Evolutionary conservation across 2,797 vertebrate genomes (phyloP), one percentile per base, ranked within the genome.

Genomic region (Semaprochilodus insignis): DNA sequence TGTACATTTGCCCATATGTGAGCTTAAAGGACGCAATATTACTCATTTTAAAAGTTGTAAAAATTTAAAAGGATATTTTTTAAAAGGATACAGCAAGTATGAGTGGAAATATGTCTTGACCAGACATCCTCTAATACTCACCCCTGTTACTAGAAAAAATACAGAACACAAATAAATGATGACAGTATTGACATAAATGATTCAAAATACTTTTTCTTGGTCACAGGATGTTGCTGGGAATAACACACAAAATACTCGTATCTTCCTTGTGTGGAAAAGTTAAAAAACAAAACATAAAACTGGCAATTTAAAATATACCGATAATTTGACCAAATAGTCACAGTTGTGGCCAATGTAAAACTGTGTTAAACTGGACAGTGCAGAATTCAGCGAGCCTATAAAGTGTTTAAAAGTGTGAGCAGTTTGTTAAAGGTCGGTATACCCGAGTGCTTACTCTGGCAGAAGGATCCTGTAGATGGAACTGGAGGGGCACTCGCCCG

Each of bases 101-200:
- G 88, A 91, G 90, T 89, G 88, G 91, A 92, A 93, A 91, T 92
- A 88, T 93, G 88, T 93, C 91, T 95, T 94, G 92, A 94, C 91
- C 90, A 91, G 94, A 94, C 90, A 90, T 94, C 94, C 92, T 92
- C 91, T 96, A 96, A 96, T 95, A 96, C 96, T 97, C 95, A 96
- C 95, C 96, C 86, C 90, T 94, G 93, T 91, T 89, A 91, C 93
- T 94, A 94, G 90, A 93, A 94, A 93, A 85, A 93, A 90, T 89
- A 94, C 80, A 93, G 66, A 91, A 85, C 74, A 87, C 59, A 92
- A 77, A 92, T 80, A 89, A 59, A 82, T 80, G 1, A 71, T 71
- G 44, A 77, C 69, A 21, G 65, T 40, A 36, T 21, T 31, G 44
- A 48, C 44, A 13, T 44, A 48, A 48, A 13, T 13, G 8, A 48